phyloP scores from a whole-genome alignment of 2,113 vertebrate genomes.

The Lontra canadensis region DNA sequence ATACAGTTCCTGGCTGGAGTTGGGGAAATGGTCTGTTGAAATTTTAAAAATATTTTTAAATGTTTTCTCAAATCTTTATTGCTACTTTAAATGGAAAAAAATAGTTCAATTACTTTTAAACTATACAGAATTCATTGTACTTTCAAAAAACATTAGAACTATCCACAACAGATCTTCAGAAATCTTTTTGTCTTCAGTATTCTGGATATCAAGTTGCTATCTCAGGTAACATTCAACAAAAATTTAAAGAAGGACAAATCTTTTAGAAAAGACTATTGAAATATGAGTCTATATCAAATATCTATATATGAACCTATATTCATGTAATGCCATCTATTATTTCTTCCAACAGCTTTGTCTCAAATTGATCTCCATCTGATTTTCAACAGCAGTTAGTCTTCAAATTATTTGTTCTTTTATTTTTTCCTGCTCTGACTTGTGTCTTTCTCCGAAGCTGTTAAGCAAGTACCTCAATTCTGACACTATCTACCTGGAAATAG shows the following conservation, averaged over 20 bases:
- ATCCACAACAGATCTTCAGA: background rate
- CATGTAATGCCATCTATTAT: background rate
- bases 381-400: background rate
- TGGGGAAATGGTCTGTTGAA: background rate
- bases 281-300: background rate
- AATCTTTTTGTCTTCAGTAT: background rate
- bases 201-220: background rate
- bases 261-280: background rate
- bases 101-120: background rate
- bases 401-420: background rate
- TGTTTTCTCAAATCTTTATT: background rate
- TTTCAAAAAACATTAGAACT: background rate
- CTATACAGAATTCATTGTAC: background rate
- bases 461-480: background rate
- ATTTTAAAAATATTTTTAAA: background rate
- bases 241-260: background rate
- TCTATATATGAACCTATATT: background rate
- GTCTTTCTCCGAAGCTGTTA: background rate
- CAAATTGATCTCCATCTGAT: background rate
- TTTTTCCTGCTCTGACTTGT: background rate
- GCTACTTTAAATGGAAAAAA: background rate
- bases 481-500: background rate
- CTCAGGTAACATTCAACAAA: background rate
- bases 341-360: background rate
- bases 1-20: background rate